phyloP scores from a whole-genome alignment of 2,113 vertebrate genomes.

The Siniperca knerii region DNA sequence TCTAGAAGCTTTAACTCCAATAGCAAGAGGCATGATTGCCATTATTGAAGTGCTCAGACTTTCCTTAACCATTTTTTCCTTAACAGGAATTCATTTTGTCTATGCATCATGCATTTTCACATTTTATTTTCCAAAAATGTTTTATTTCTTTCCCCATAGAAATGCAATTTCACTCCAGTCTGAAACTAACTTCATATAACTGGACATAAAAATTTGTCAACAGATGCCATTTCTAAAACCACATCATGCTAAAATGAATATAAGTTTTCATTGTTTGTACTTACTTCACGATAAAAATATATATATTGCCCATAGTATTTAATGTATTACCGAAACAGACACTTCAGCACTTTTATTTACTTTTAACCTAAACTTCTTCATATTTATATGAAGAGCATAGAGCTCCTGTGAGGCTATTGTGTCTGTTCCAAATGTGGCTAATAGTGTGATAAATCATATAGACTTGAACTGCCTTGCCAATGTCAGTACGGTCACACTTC shows the following conservation, averaged over 20 bases:
- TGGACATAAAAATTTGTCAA: not conserved
- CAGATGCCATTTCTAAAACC: not conserved
- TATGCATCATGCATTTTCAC: constrained; percentile 32
- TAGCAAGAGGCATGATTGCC: constrained; percentile 28
- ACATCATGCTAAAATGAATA: not conserved
- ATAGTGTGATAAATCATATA: constrained; percentile 76
- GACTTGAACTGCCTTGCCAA: constrained; percentile 66
- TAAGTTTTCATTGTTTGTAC: not conserved
- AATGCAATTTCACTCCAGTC: constrained; percentile 16
- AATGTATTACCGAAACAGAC: constrained; percentile 7
- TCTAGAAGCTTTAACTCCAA: not conserved
- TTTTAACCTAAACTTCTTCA: constrained; percentile 38
- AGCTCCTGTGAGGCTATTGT: constrained; percentile 58
- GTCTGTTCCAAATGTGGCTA: constrained; percentile 62
- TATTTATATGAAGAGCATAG: constrained; percentile 40
- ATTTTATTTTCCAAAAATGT: not conserved
- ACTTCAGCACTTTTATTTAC: constrained; percentile 50
- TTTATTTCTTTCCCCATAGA: not conserved
- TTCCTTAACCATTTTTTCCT: constrained; percentile 24
- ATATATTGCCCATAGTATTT: not conserved
- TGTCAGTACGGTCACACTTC: constrained; percentile 67
- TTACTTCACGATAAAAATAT: not conserved
- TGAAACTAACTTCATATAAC: constrained; percentile 17
- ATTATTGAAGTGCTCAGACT: constrained; percentile 8
- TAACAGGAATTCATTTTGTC: constrained; percentile 25